Conservation (phyloP, 2,888 invertebrate genomes). For the Zelleria hepariella region DNA sequence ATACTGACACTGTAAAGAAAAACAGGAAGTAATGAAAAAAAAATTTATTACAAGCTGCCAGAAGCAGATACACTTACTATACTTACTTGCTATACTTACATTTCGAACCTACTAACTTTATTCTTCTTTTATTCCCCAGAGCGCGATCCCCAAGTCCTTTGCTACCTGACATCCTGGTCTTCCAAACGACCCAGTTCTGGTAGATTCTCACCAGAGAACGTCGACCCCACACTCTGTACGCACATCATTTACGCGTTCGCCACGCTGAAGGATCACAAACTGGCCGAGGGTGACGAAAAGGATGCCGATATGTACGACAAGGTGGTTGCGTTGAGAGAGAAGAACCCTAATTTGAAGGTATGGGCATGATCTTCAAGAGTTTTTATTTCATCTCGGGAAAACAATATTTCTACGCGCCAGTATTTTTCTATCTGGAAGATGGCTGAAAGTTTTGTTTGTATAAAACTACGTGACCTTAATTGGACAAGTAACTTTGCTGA, state of each 20-base stretch:
- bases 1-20: no score
- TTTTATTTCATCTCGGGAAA: background rate
- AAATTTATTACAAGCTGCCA: no score
- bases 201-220: conserved; percentile 89
- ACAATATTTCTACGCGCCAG: no score
- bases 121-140: conserved; percentile 58
- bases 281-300: conserved; percentile 84
- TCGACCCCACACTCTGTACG: conserved; percentile 91
- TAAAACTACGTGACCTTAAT: no score
- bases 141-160: conserved; percentile 89
- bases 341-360: conserved; percentile 90
- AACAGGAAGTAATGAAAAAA: no score
- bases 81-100: no score
- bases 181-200: conserved; percentile 91
- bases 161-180: conserved; percentile 98
- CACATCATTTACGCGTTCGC: conserved; percentile 97
- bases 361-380: conserved; percentile 7
- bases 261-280: conserved; percentile 86
- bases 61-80: background rate
- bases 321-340: conserved; percentile 87
- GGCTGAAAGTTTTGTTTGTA: no score
- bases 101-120: background rate
- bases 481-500: no score
- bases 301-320: conserved; percentile 90
- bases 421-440: no score